Percentiles rank a stretch among this genome's conserved stretches.
phyloP scores from a whole-genome alignment of 1,140 invertebrate species.

The Drosophila burlai region DNA sequence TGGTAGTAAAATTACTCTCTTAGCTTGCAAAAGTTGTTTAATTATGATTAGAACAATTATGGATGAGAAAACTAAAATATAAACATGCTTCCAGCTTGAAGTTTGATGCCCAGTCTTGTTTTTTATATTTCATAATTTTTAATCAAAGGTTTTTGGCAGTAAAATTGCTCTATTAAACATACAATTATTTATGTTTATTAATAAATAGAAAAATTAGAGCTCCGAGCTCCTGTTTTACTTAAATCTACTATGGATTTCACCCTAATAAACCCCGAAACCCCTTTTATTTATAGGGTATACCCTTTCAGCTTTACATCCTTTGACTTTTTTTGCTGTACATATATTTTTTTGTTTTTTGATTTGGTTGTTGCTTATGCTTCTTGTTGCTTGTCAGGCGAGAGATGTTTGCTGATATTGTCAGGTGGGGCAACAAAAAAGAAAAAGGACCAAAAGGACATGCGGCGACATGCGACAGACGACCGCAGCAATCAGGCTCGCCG shows the following conservation, averaged over 20 bases:
- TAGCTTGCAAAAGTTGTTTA: not conserved
- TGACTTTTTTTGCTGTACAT: not conserved
- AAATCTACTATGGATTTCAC: not conserved
- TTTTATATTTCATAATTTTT: no score
- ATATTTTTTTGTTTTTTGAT: conserved; percentile 1
- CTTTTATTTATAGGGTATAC: conserved; percentile 2
- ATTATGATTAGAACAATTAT: not conserved
- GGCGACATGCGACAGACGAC: conserved; percentile 29
- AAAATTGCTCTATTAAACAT: no score
- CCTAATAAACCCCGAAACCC: no score
- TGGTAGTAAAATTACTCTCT: not conserved
- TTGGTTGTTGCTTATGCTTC: conserved; percentile 20
- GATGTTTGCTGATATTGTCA: conserved; percentile 65
- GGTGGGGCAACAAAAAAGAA: conserved; percentile 12
- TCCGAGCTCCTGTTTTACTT: no score
- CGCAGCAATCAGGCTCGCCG: conserved; percentile 48
- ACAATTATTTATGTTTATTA: no score
- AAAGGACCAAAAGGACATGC: conserved; percentile 15
- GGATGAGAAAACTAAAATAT: not conserved
- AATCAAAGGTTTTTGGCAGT: no score
- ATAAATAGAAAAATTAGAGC: no score
- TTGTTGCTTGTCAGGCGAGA: conserved; percentile 33
- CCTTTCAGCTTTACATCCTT: not conserved
- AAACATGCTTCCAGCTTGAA: not conserved
- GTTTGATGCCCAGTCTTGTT: no score